phyloP scores from a whole-genome alignment of 1,140 invertebrate species.

The Drosophila yakuba region DNA sequence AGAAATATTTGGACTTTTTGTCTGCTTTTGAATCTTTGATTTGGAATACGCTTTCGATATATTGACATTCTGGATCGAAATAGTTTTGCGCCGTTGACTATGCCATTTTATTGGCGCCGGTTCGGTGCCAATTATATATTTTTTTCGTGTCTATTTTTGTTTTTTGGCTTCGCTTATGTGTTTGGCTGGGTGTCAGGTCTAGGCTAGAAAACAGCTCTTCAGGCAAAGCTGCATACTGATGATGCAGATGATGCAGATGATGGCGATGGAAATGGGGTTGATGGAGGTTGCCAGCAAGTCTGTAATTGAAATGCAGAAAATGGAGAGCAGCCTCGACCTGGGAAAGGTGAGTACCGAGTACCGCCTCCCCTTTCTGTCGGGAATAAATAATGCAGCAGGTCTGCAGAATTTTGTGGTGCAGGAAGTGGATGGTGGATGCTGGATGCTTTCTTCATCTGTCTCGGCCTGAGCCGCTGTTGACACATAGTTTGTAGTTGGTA shows the following conservation, averaged over 20 bases:
- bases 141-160: no score
- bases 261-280: constrained; percentile 1
- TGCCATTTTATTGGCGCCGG: constrained; percentile 12
- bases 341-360: constrained; percentile 18
- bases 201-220: constrained; percentile 43
- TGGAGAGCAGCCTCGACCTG: constrained; percentile 66
- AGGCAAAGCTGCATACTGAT: constrained; percentile 56
- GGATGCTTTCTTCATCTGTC: constrained; percentile 71
- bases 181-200: constrained; percentile 24
- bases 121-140: background rate
- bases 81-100: constrained; percentile 10
- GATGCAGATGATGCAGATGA: constrained; percentile 18
- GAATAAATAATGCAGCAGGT: constrained; percentile 76
- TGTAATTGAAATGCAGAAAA: constrained; percentile 74
- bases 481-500: constrained; percentile 79
- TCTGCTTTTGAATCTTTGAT: background rate
- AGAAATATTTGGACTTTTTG: no score
- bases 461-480: constrained; percentile 66
- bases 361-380: constrained; percentile 17
- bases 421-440: constrained; percentile 15
- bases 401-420: background rate
- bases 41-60: background rate
- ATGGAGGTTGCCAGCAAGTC: constrained; percentile 30
- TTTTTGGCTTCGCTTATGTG: background rate
- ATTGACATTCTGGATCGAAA: constrained; percentile 19